Evolutionary conservation across 1,140 invertebrate species (phyloP), one percentile per base, ranked within the genome.

Genomic region (Sesamia nonagrioides): DNA sequence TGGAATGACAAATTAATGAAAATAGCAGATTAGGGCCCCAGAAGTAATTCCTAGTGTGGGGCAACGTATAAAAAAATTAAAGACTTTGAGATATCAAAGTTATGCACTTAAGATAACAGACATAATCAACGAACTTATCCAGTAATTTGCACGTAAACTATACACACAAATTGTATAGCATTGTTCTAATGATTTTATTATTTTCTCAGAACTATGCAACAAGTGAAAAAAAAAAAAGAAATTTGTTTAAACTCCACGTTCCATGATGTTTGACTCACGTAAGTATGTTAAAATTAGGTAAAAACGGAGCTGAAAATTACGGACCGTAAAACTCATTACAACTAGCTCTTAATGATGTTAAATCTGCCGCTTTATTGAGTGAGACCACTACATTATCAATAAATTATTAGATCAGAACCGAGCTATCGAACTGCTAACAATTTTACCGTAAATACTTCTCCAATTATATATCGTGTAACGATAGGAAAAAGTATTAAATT

Each of bases 241-340:
- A n/a, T n/a, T n/a, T n/a, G n/a, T n/a, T n/a, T n/a, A n/a, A n/a
- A n/a, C n/a, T n/a, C n/a, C n/a, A n/a, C n/a, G n/a, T 54, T 54
- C 11, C 8, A 54, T 15, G 58, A 60, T 63, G 37, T 18, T 18
- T 63, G 60, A 40, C 60, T 63, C 60, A 63, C 33, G 60, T 35
- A 56, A 56, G 18, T 56, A 6, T 56, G 7, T 56, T n/a, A 54
- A 56, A 0, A 5, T 21, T 15, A 35, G 35, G 48, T n/a, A n/a
- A n/a, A n/a, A n/a, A n/a, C n/a, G n/a, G n/a, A n/a, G n/a, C n/a
- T n/a, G n/a, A n/a, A n/a, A n/a, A n/a, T n/a, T n/a, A n/a, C n/a
- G n/a, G n/a, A n/a, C n/a, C n/a, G n/a, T n/a, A n/a, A n/a, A n/a
- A n/a, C n/a, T n/a, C n/a, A n/a, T n/a, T n/a, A n/a, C n/a, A n/a